phyloP scores from a whole-genome alignment of 2,797 vertebrate genomes.

The Lates japonicus region DNA sequence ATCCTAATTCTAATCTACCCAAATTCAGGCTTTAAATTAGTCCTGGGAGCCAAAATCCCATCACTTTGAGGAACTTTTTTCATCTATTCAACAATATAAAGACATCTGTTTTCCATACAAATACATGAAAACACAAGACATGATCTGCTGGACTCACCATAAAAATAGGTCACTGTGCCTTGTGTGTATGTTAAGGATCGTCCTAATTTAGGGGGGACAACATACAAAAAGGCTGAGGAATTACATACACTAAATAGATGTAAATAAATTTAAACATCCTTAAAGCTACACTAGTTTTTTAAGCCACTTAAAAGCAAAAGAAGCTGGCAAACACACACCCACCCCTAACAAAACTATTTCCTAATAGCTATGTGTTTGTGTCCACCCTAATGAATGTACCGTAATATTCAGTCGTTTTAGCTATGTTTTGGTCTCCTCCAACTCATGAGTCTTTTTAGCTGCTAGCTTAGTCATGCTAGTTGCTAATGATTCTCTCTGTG shows the following conservation, averaged over 20 bases:
- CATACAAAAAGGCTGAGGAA: too few relatives aligned
- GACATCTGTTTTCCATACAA: neutral
- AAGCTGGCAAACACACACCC: too few relatives aligned
- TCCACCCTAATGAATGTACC: neutral
- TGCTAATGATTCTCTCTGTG: neutral
- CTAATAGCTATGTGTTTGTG: neutral
- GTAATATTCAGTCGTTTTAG: neutral
- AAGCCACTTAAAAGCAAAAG: too few relatives aligned
- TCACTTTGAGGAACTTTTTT: neutral
- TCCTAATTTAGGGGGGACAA: too few relatives aligned
- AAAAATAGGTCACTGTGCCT: neutral
- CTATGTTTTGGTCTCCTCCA: neutral
- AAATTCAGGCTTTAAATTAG: neutral
- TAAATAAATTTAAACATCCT: too few relatives aligned
- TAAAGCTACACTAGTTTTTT: too few relatives aligned
- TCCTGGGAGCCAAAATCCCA: too few relatives aligned
- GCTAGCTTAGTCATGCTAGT: neutral
- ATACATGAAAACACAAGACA: neutral
- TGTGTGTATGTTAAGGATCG: too few relatives aligned
- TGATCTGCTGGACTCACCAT: neutral
- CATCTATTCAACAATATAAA: neutral
- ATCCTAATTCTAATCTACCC: neutral
- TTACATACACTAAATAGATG: too few relatives aligned
- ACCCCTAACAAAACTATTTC: neutral
- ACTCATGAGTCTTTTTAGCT: neutral